Evolutionary conservation across 2,888 invertebrate species (phyloP).

Genomic region (Scaeva pyrastri): DNA sequence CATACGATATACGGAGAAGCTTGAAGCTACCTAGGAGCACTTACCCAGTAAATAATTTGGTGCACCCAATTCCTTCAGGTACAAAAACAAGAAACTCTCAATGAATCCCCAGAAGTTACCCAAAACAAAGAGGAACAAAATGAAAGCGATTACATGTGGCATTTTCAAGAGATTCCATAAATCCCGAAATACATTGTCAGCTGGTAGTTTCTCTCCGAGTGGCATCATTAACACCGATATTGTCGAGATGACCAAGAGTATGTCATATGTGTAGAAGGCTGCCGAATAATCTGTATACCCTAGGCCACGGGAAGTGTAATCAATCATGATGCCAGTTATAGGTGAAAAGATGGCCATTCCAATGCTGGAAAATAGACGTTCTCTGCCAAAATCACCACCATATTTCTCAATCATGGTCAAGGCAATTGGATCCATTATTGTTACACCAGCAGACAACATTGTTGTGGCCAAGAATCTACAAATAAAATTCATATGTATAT

Average conservation of each 20-base stretch:
- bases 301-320: constrained; percentile 85
- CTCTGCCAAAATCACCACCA: constrained; percentile 92
- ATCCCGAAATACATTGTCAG: constrained; percentile 91
- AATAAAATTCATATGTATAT: not conserved
- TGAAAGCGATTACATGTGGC: constrained; percentile 91
- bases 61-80: constrained; percentile 92
- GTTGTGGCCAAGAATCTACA: constrained; percentile 90
- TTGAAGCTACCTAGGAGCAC: constrained; percentile 74
- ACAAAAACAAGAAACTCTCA: constrained; percentile 94
- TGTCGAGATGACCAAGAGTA: constrained; percentile 89
- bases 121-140: constrained; percentile 91
- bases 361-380: constrained; percentile 91
- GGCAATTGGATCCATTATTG: constrained; percentile 95
- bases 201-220: constrained; percentile 90
- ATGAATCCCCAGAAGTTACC: constrained; percentile 96
- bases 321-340: constrained; percentile 91
- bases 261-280: constrained; percentile 92
- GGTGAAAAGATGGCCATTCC: constrained; percentile 94
- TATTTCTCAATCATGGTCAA: constrained; percentile 93
- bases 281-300: constrained; percentile 93
- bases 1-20: too few species aligned
- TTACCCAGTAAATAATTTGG: constrained; percentile 92
- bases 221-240: constrained; percentile 91
- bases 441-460: constrained; percentile 93
- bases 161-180: constrained; percentile 90